phyloP scores from a whole-genome alignment of 2,888 invertebrate genomes.

The Stenotaenia linearis region DNA sequence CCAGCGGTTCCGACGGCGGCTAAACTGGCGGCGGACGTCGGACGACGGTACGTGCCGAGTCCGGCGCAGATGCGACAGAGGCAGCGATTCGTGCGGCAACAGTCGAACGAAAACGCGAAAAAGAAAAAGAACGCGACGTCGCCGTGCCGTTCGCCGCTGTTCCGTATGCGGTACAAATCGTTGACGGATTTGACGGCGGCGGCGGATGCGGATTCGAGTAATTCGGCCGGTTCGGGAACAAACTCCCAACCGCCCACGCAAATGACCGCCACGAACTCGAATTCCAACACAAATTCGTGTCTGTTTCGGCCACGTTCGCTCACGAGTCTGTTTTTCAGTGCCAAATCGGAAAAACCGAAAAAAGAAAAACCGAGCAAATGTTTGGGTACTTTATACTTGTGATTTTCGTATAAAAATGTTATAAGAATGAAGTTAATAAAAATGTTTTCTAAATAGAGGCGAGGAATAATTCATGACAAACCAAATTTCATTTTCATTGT shows the following conservation, averaged over 20 bases:
- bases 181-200: constrained; percentile 44
- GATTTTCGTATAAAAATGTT: constrained; percentile 38
- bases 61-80: constrained; percentile 62
- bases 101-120: constrained; percentile 53
- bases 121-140: constrained; percentile 64
- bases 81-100: constrained; percentile 62
- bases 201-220: constrained; percentile 70
- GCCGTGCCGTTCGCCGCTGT: constrained; percentile 61
- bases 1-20: constrained; percentile 34
- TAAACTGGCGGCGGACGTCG: neutral
- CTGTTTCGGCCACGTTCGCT: constrained; percentile 76
- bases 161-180: constrained; percentile 61
- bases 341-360: constrained; percentile 42
- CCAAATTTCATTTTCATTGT: neutral
- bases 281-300: constrained; percentile 42
- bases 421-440: too few species aligned
- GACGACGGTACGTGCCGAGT: neutral
- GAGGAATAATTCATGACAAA: neutral
- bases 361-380: constrained; percentile 52
- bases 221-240: constrained; percentile 70
- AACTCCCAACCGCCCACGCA: constrained; percentile 52
- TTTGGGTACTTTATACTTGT: constrained; percentile 57
- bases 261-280: constrained; percentile 27
- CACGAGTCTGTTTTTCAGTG: constrained; percentile 65
- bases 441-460: neutral